Evolutionary conservation across 1,140 invertebrate species (phyloP).

Genomic region (Gryllus bimaculatus): DNA sequence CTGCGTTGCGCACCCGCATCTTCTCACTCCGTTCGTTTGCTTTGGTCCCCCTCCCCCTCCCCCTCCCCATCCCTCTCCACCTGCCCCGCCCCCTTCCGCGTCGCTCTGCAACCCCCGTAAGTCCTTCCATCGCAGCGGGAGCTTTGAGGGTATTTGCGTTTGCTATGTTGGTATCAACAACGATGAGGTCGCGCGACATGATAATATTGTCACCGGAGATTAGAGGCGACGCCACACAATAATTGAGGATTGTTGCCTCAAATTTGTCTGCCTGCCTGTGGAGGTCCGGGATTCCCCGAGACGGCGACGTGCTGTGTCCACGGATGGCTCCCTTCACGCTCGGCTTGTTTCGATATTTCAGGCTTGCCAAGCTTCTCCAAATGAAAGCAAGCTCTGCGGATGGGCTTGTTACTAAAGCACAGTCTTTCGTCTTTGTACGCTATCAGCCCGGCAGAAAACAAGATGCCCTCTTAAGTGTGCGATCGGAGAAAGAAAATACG

Average conservation of each 20-base stretch:
- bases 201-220: constrained; percentile 4
- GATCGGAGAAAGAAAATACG: too few species aligned
- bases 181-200: neutral
- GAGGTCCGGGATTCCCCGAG: neutral
- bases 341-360: too few species aligned
- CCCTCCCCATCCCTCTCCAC: too few species aligned
- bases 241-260: constrained; percentile 4
- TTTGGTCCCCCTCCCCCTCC: neutral
- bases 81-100: neutral
- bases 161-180: neutral
- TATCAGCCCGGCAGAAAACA: too few species aligned
- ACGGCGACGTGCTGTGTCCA: too few species aligned
- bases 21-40: neutral
- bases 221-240: neutral
- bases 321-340: too few species aligned
- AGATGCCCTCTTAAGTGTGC: too few species aligned
- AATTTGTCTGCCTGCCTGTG: neutral
- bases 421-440: too few species aligned
- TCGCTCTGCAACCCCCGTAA: neutral
- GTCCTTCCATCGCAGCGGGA: neutral
- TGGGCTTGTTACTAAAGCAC: too few species aligned
- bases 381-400: too few species aligned
- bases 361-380: too few species aligned
- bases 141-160: neutral
- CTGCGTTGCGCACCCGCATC: too few species aligned